A percentile compares a stretch with the other conserved stretches of the same genome.
Evolutionary conservation across 1,140 invertebrate species (phyloP).

Genomic region (Mamestra configurata): DNA sequence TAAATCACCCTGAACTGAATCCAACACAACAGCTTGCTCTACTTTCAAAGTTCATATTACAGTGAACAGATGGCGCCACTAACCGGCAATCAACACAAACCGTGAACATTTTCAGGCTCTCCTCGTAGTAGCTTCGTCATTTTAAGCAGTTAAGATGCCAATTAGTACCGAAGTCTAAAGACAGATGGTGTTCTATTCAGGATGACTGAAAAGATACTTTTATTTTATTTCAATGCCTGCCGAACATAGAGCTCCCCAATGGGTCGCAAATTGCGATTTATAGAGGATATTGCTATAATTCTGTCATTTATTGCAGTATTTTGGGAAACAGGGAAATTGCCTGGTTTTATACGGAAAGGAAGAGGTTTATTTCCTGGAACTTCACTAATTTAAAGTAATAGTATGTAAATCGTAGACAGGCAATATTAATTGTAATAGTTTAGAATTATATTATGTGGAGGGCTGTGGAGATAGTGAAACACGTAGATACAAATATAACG

Average conservation of each 20-base stretch:
- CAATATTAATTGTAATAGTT: no score
- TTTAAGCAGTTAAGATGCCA: neutral
- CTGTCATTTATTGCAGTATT: neutral
- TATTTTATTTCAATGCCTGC: neutral
- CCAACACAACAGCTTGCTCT: neutral
- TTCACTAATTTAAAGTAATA: no score
- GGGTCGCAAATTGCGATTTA: neutral
- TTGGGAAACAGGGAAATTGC: neutral
- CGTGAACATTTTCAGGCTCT: neutral
- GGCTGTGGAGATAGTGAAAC: no score
- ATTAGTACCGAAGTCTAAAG: neutral
- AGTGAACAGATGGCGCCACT: conserved; percentile 16
- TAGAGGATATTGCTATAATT: neutral
- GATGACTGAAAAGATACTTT: neutral
- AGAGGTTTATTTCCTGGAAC: no score
- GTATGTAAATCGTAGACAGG: no score
- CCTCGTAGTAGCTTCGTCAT: neutral
- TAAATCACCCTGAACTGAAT: neutral
- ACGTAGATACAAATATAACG: no score
- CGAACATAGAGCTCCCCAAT: neutral
- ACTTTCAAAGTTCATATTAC: neutral
- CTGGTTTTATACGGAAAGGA: neutral
- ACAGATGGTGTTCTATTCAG: neutral
- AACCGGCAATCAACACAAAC: no score
- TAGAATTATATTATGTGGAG: no score